phyloP scores from a whole-genome alignment of 2,888 invertebrate genomes.

The Ichneumon xanthorius region DNA sequence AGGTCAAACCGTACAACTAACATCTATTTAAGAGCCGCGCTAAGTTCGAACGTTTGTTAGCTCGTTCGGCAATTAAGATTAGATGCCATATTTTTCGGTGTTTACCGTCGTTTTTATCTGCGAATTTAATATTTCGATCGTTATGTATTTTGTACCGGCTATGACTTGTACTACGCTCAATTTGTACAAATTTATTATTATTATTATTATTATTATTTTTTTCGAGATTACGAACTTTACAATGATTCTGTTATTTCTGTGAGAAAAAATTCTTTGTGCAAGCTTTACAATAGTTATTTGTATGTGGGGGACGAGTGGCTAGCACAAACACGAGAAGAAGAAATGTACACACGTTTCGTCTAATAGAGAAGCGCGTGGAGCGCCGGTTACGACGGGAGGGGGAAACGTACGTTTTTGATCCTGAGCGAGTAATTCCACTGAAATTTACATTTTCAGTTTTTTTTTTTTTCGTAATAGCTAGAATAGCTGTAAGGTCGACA shows the following conservation, averaged over 20 bases:
- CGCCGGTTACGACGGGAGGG: background rate
- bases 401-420: background rate
- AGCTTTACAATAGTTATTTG: constrained; percentile 12
- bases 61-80: background rate
- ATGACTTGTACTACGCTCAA: background rate
- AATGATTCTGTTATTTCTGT: background rate
- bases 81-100: background rate
- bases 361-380: background rate
- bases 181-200: constrained; percentile 6
- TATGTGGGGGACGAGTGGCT: background rate
- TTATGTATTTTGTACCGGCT: background rate
- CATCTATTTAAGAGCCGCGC: background rate
- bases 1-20: background rate
- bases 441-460: background rate
- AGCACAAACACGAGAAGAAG: background rate
- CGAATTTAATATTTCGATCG: background rate
- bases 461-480: background rate
- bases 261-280: background rate
- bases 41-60: background rate
- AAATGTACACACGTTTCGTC: background rate
- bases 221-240: constrained; percentile 8
- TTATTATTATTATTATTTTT: background rate
- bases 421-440: background rate
- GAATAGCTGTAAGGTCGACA: background rate
- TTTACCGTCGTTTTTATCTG: constrained; percentile 2